Evolutionary conservation across 2,888 invertebrate species (phyloP).

Genomic region (Diarsia rubi): DNA sequence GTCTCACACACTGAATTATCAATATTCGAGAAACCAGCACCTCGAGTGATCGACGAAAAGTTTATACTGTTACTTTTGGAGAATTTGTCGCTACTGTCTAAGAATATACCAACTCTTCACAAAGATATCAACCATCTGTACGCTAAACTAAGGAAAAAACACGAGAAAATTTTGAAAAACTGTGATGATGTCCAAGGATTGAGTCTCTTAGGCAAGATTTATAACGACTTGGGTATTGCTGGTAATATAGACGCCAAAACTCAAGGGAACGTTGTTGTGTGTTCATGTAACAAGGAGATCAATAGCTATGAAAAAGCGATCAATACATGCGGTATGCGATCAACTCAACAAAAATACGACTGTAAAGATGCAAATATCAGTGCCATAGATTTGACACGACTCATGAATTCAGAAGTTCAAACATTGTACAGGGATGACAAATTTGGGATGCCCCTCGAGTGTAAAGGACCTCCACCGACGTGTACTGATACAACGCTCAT

Average conservation of each 20-base stretch:
- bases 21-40: conserved; percentile 73
- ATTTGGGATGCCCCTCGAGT: background rate
- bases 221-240: conserved; percentile 68
- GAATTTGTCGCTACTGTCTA: conserved; percentile 79
- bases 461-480: background rate
- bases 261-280: conserved; percentile 63
- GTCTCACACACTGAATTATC: conserved; percentile 64
- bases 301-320: conserved; percentile 38
- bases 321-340: conserved; percentile 31
- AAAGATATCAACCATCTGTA: conserved; percentile 81
- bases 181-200: conserved; percentile 72
- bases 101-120: conserved; percentile 75
- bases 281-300: background rate
- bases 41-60: conserved; percentile 80
- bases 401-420: conserved; percentile 41
- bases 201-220: conserved; percentile 81
- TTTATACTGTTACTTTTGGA: conserved; percentile 82
- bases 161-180: conserved; percentile 73
- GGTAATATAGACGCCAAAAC: conserved; percentile 68
- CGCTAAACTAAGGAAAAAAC: conserved; percentile 77
- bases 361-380: conserved; percentile 51
- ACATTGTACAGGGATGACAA: background rate
- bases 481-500: conserved; percentile 23
- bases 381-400: conserved; percentile 40
- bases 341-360: conserved; percentile 23